These are phyloP conservation scores for Ceuthmochares aereus DNA, from an alignment of 2,113 vertebrate species.

Conservation along the genomic window DNA sequence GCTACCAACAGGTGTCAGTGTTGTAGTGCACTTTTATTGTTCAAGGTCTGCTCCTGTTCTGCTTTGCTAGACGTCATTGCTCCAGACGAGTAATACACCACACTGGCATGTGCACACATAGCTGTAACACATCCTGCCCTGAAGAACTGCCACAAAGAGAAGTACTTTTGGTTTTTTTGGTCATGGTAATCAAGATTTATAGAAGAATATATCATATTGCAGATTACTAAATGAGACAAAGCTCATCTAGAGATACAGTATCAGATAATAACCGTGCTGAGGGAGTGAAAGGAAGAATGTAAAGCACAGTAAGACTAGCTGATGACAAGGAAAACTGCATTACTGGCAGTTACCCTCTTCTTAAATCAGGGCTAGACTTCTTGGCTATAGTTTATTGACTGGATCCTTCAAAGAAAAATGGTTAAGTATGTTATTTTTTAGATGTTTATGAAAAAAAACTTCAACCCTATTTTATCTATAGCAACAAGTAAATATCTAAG, in stretches of 20 bases:
- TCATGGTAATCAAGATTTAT: neutral
- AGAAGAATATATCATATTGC: neutral
- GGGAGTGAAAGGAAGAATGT: neutral
- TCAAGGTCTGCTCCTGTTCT: neutral
- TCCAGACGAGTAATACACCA: neutral
- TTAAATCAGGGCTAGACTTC: neutral
- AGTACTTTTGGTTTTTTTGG: neutral
- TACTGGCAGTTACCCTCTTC: neutral
- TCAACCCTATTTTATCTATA: neutral
- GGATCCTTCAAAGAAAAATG: neutral
- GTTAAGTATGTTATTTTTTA: neutral
- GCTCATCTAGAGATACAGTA: neutral
- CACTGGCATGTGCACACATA: neutral
- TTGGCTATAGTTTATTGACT: neutral
- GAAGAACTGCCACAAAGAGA: neutral
- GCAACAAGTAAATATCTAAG: neutral
- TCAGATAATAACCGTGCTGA: neutral
- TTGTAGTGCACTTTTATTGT: constrained; percentile 41
- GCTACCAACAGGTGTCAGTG: constrained; percentile 78
- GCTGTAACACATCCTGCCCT: neutral
- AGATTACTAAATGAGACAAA: constrained; percentile 1
- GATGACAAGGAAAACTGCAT: neutral
- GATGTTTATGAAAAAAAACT: neutral
- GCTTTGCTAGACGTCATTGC: neutral
- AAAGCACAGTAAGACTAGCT: neutral